These are phyloP conservation scores for Epiblema foenella DNA, from an alignment of 2,888 invertebrate species.

Conservation along the genomic window DNA sequence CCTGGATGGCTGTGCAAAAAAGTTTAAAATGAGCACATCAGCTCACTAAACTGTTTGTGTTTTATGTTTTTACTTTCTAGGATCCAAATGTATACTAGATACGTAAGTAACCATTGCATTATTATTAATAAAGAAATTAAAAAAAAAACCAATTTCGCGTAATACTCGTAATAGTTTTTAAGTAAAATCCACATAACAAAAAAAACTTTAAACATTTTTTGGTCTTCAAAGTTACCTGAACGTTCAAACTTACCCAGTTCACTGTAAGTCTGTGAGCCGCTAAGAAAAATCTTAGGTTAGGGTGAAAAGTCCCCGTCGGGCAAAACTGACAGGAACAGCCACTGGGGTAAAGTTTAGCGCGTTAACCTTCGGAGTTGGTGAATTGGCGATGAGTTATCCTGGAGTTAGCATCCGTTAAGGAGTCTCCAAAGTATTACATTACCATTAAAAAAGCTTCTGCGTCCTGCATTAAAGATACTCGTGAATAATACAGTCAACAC, in stretches of 20 bases:
- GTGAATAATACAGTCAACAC: too few relatives aligned
- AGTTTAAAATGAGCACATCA: too few relatives aligned
- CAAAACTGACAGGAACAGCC: slow-evolving; percentile 18
- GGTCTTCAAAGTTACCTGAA: background rate
- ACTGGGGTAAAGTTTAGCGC: slow-evolving; percentile 19
- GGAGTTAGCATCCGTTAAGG: slow-evolving; percentile 7
- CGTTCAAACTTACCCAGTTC: background rate
- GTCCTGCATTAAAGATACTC: background rate
- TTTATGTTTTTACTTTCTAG: too few relatives aligned
- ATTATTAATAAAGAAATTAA: too few relatives aligned
- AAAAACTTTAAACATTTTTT: too few relatives aligned
- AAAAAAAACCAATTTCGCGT: too few relatives aligned
- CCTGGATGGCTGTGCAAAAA: too few relatives aligned
- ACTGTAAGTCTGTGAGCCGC: background rate
- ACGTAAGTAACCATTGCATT: too few relatives aligned
- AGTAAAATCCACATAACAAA: too few relatives aligned
- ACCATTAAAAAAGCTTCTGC: background rate
- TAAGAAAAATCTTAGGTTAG: background rate
- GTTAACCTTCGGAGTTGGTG: slow-evolving; percentile 29
- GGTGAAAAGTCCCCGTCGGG: background rate
- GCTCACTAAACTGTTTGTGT: too few relatives aligned
- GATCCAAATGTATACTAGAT: too few relatives aligned
- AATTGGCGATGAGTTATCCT: slow-evolving; percentile 34
- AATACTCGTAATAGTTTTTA: too few relatives aligned
- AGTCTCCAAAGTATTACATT: slow-evolving; percentile 12